Conservation (phyloP, 2,797 vertebrate species). For the Phylloscopus collybita region DNA sequence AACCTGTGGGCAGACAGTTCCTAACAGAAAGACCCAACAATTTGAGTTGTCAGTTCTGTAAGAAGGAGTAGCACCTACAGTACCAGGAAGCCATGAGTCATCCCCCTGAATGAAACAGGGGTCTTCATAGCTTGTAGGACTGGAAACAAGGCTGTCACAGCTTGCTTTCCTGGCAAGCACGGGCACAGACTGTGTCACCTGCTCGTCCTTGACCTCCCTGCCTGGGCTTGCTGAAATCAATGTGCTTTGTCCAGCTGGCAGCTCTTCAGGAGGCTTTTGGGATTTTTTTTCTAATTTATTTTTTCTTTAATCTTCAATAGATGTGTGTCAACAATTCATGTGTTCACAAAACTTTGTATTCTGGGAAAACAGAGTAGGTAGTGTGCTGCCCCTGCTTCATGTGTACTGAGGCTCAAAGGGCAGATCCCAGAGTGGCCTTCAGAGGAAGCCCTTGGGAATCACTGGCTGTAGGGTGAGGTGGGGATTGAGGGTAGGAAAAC, state of each 20-base stretch:
- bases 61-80: neutral
- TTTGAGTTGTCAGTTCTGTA: neutral
- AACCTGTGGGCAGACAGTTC: neutral
- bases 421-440: neutral
- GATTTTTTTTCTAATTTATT: too few relatives aligned
- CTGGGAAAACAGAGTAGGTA: neutral
- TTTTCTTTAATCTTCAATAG: neutral
- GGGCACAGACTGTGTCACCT: neutral
- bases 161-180: neutral
- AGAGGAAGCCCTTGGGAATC: neutral
- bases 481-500: neutral
- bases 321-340: neutral
- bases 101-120: neutral
- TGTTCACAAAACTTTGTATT: neutral
- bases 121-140: neutral
- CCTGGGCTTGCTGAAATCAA: neutral
- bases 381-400: neutral
- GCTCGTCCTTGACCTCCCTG: neutral
- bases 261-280: neutral
- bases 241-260: neutral
- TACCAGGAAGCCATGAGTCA: neutral
- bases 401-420: slow-evolving; percentile 13
- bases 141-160: neutral
- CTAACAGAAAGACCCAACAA: neutral
- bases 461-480: neutral